Evolutionary conservation across 2,113 vertebrate genomes (phyloP), one percentile per base, ranked within the genome.

Genomic region (Toxotes chatareus): DNA sequence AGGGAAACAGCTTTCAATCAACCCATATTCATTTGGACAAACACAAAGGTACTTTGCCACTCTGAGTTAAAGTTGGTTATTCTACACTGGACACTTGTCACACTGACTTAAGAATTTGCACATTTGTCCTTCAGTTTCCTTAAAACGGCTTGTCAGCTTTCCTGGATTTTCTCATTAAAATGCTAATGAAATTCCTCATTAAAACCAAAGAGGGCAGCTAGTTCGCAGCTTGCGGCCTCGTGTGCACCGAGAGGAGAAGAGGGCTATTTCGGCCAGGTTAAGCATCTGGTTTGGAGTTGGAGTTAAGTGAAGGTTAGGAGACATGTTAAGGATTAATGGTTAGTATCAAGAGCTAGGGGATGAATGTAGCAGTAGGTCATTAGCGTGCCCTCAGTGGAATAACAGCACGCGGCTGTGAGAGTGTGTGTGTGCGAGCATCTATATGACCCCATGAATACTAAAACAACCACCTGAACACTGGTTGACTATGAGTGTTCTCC

Each of bases 141-240:
- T 38, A 49, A 86, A 86, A 73, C 19, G 64, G 46, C 78, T 68
- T 53, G 87, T 91, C 88, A 84, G 87, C 79, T 74, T 86, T 87
- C 62, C 63, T 75, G 64, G 76, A 63, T 76, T 78, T 47, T 2
- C 85, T 89, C 83, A 88, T 91, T 90, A 88, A 88, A 83, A 89
- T 91, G 90, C 86, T 80, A 91, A 94, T 90, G 42, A 68, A 77
- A 89, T 89, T 87, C 88, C 85, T 91, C 80, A 88, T 91, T 93
- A 90, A 87, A 86, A 84, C 34, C 32, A 57, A 78, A 64, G 59
- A 75, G 64, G 74, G 68, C 42, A 4, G 76, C 72, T 21, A 57
- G 84, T 82, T 89, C 83, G 60, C 73, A 49, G 79, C 64, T 72
- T 32, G 2, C 36, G 19, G 84, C 53, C 76, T 44, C 0, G 36